Base-by-base conservation (phyloP, 2,113 vertebrate species). In the Salvator merianae region DNA sequence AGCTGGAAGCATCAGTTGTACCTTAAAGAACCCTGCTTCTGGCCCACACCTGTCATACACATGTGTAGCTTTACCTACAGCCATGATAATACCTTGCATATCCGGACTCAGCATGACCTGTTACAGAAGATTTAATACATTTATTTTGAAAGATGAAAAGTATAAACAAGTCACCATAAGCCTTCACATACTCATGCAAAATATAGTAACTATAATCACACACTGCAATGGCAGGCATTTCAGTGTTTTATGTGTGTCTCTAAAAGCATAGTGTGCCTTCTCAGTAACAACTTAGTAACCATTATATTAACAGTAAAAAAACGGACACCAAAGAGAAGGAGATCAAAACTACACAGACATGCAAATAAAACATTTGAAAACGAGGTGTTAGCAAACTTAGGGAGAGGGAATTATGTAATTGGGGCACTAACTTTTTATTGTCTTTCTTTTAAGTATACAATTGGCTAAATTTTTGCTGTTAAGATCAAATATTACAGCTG, bases 31-130 rank as follows among this genome's bases (percentile, higher is more conserved):
- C 94, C 98, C 98, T 93, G 98, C 97, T 97, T 99, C 98, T 85
- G 98, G 98, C 90, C 98, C 98, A 97, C 94, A 98, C 97, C 97
- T 98, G 97, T 99, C 98, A 98, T 97, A 99, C 72, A 98, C 96
- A 97, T 91, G 97, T 96, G 97, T 96, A 97, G 98, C 96, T 98
- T 98, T 98, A 97, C 97, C 98, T 98, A 99, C 98, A 93, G 99
- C 98, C 98, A 99, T 99, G 96, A 99, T 98, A 95, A 99, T 97
- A 97, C 98, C 98, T 97, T 99, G 99, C 99, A 99, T 99, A 97
- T 97, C 97, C 94, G 98, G 98, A 94, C 98, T 99, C 98, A 99
- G 97, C 98, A 99, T 98, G 82, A 98, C 97, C 98, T 99, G 97
- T 96, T 97, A 96, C 90, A 96, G 96, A 96, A 97, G 96, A 97